A percentile compares a stretch with the other conserved stretches of the same genome.
phyloP scores from a whole-genome alignment of 1,140 invertebrate genomes.

The Dendroctonus ponderosae region DNA sequence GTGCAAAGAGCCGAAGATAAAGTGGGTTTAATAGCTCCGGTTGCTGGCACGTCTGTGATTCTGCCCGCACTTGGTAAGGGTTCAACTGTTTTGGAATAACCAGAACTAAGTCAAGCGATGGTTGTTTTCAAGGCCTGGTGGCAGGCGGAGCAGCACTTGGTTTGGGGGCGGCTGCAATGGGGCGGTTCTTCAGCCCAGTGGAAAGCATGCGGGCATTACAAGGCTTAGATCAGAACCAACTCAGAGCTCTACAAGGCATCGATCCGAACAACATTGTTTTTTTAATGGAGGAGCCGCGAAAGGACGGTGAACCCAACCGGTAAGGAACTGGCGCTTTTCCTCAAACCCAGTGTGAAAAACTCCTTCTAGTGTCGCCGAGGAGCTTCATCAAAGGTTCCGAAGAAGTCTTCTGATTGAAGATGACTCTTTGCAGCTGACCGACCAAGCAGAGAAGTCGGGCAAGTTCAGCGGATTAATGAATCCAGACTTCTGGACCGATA shows the following conservation, averaged over 20 bases:
- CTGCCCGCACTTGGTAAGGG: conserved; percentile 61
- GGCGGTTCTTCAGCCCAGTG: conserved; percentile 64
- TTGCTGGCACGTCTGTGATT: conserved; percentile 58
- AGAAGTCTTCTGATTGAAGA: conserved; percentile 46
- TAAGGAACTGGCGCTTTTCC: background rate
- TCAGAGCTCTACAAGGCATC: conserved; percentile 54
- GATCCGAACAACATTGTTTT: conserved; percentile 45
- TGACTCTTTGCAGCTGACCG: conserved; percentile 50
- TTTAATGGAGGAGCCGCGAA: conserved; percentile 40
- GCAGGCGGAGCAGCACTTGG: conserved; percentile 76
- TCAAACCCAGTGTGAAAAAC: background rate
- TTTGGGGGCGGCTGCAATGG: conserved; percentile 74
- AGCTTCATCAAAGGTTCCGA: conserved; percentile 49
- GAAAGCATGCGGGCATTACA: conserved; percentile 56
- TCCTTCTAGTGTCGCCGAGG: background rate
- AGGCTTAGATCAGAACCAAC: conserved; percentile 48
- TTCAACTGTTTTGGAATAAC: background rate
- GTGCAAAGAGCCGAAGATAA: conserved; percentile 64
- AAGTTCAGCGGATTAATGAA: conserved; percentile 52
- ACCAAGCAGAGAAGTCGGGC: conserved; percentile 28
- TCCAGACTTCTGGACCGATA: conserved; percentile 64
- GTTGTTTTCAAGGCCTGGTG: conserved; percentile 57
- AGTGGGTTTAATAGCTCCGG: conserved; percentile 61
- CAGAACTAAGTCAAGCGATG: too few relatives aligned
- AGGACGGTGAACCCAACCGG: conserved; percentile 5